phyloP scores from a whole-genome alignment of 2,797 vertebrate genomes.

The Syndactyla subalaris region DNA sequence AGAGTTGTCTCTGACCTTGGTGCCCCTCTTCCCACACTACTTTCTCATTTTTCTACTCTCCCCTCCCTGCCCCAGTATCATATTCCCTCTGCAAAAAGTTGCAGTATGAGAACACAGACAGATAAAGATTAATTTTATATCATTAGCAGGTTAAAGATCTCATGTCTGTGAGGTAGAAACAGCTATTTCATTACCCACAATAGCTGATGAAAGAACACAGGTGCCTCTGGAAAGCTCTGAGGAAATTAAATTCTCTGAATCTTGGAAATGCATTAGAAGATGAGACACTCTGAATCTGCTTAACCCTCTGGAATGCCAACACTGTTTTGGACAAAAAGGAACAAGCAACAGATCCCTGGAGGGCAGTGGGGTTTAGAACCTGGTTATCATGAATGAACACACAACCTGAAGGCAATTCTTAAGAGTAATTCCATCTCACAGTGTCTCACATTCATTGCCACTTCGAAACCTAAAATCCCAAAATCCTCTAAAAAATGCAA shows the following conservation, averaged over 20 bases:
- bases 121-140: background rate
- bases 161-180: background rate
- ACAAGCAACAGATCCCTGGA: background rate
- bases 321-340: background rate
- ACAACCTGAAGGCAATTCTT: background rate
- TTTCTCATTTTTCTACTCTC: background rate
- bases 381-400: background rate
- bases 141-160: background rate
- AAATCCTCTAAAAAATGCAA: conserved; percentile 24
- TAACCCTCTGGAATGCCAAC: background rate
- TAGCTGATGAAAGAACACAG: background rate
- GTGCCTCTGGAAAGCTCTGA: background rate
- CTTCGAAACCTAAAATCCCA: background rate
- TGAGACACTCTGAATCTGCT: background rate
- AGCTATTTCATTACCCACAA: background rate
- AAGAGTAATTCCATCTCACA: background rate
- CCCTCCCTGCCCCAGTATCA: background rate
- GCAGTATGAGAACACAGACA: background rate
- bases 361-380: background rate
- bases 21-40: background rate
- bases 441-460: background rate
- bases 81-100: background rate
- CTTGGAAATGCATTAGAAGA: background rate
- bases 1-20: background rate
- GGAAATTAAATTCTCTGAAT: background rate